Base-by-base conservation (phyloP, 2,888 invertebrate species). In the Drosophila kuntzei region DNA sequence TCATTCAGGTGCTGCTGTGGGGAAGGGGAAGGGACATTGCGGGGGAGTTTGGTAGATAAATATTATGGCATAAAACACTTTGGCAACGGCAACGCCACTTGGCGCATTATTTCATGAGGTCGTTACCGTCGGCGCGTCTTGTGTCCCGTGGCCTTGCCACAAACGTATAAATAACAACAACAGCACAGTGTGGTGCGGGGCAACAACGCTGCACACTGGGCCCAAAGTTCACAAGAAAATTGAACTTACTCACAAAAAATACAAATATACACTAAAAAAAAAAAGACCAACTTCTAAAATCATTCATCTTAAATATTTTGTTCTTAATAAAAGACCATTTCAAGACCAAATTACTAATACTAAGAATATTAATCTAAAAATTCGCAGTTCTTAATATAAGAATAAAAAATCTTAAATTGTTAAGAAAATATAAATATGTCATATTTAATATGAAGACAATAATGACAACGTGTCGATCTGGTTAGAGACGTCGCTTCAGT, bases 31-130 rank as follows among this genome's bases (percentile, higher is more conserved):
- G 27, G 14, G 14, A 11, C n/a, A n/a, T n/a, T n/a, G n/a, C n/a
- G n/a, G n/a, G 1, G 6, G 37, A 37, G 12, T 16, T 20, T 18
- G 50, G 69, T 65, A 81, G 79, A 86, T 86, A 86, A 86, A 86
- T 89, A 89, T 89, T 89, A 87, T 88, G 83, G 88, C 88, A 89
- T 89, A 89, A 87, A 89, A 89, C 86, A 89, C 89, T 89, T 89
- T 89, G 87, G 73, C 80, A 62, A 54, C 43, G 59, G 16, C 62
- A 29, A 69, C 84, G 89, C 76, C 89, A 81, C 89, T 85, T 87
- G 88, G 79, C 82, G 88, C 86, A 85, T 89, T 85, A 89, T 86
- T 86, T 86, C 85, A 89, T 87, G 86, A 85, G 86, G 87, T 87
- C 86, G 89, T 89, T 89, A 86, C 78, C 82, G 85, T 71, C 71